Conservation (phyloP, 2,888 invertebrate genomes). For the Mellilla xanthometata region DNA sequence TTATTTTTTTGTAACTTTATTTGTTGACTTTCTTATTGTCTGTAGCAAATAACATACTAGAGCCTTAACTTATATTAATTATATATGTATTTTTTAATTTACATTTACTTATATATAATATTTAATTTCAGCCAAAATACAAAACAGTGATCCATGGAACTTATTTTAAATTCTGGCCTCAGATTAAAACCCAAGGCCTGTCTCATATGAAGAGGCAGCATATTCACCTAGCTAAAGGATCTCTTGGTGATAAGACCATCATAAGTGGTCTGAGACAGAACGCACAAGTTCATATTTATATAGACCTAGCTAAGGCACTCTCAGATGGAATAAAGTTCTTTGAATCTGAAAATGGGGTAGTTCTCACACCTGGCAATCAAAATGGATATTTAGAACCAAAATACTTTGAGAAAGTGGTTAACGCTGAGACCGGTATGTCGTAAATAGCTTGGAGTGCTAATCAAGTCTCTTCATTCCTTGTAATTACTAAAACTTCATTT, state of each 20-base stretch:
- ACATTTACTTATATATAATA: too few relatives aligned
- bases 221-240: conserved; percentile 88
- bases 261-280: conserved; percentile 86
- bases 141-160: conserved; percentile 89
- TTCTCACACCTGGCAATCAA: conserved; percentile 86
- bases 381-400: conserved; percentile 84
- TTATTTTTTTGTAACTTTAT: too few relatives aligned
- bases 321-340: conserved; percentile 85
- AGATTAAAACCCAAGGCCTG: conserved; percentile 85
- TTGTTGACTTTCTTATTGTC: too few relatives aligned
- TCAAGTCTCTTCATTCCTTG: too few relatives aligned
- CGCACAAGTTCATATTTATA: conserved; percentile 86
- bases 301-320: conserved; percentile 85
- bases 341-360: conserved; percentile 89
- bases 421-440: conserved; percentile 53
- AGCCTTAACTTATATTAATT: too few relatives aligned
- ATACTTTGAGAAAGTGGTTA: conserved; percentile 86
- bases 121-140: conserved; percentile 63
- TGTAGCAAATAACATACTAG: too few relatives aligned
- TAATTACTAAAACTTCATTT: too few relatives aligned
- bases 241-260: conserved; percentile 71
- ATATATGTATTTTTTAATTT: too few relatives aligned
- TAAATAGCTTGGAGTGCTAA: neutral
- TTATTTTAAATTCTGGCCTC: conserved; percentile 83
- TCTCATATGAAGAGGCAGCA: conserved; percentile 89